These are phyloP conservation scores for Bufo gargarizans DNA, from an alignment of 2,113 vertebrate species.

Conservation along the genomic window DNA sequence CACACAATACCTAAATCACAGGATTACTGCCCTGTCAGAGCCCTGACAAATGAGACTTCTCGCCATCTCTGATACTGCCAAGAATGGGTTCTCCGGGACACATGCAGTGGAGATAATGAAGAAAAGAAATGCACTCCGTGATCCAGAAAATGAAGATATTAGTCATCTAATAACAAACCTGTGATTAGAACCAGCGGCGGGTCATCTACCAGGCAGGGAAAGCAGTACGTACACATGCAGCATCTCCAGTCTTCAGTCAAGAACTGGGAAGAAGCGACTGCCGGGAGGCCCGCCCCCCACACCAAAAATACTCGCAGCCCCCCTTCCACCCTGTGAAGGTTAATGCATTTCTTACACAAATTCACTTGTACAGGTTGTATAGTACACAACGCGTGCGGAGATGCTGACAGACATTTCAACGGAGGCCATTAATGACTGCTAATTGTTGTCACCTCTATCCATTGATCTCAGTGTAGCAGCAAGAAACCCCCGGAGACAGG, in stretches of 20 bases:
- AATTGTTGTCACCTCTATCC: slow-evolving; percentile 39
- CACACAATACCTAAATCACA: slow-evolving; percentile 32
- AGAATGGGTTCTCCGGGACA: not conserved
- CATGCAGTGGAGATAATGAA: slow-evolving; percentile 30
- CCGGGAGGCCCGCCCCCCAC: slow-evolving; percentile 34
- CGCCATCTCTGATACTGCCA: slow-evolving; percentile 5
- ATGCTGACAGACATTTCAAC: not conserved
- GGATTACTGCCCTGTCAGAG: slow-evolving; percentile 24
- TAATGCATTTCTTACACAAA: slow-evolving; percentile 51
- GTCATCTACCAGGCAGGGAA: slow-evolving; percentile 34
- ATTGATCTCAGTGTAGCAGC: not conserved
- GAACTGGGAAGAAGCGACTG: slow-evolving; percentile 45
- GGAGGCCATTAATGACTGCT: not conserved
- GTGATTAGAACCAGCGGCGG: slow-evolving; percentile 34
- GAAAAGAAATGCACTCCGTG: slow-evolving; percentile 19
- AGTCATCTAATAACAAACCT: slow-evolving; percentile 47
- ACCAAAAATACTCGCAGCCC: slow-evolving; percentile 48
- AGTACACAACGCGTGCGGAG: slow-evolving; percentile 11
- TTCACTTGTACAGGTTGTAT: slow-evolving; percentile 37
- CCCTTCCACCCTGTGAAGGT: slow-evolving; percentile 47
- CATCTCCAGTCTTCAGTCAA: slow-evolving; percentile 45
- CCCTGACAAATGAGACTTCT: slow-evolving; percentile 26
- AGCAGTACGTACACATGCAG: slow-evolving; percentile 42
- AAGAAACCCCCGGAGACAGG: not conserved
- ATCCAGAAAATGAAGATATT: slow-evolving; percentile 24